These are phyloP conservation scores for Lineus longissimus DNA, from an alignment of 1,140 invertebrate species.

Conservation along the genomic window DNA sequence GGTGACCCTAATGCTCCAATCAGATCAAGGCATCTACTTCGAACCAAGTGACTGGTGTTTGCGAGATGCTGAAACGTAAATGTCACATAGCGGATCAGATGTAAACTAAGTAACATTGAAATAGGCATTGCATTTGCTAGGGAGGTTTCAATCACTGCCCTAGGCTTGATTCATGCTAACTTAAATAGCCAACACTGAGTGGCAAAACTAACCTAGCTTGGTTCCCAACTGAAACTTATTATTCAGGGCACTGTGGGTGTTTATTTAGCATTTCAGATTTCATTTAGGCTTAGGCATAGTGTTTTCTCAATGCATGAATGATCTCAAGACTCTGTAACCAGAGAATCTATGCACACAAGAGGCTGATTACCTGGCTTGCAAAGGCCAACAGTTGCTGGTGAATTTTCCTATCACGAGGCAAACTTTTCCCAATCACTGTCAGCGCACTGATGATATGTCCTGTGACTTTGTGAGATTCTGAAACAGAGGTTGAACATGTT, in stretches of 20 bases:
- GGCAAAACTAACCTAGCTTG: no score
- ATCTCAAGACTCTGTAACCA: no score
- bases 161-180: not conserved
- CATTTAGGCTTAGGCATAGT: no score
- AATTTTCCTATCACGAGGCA: constrained; percentile 26
- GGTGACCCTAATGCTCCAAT: constrained; percentile 55
- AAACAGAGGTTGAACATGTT: constrained; percentile 11
- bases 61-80: constrained; percentile 61
- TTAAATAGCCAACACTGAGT: not conserved
- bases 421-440: constrained; percentile 29
- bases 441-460: constrained; percentile 31
- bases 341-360: no score
- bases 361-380: constrained; percentile 31
- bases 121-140: not conserved
- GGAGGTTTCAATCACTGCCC: not conserved
- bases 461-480: constrained; percentile 39
- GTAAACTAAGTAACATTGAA: no score
- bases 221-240: no score
- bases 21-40: constrained; percentile 72
- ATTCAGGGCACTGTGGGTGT: no score
- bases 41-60: constrained; percentile 71
- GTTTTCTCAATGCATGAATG: no score
- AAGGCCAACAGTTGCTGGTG: constrained; percentile 30
- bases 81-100: no score
- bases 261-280: no score